Evolutionary conservation across 2,888 invertebrate species (phyloP).

Genomic region (Antitype chi): DNA sequence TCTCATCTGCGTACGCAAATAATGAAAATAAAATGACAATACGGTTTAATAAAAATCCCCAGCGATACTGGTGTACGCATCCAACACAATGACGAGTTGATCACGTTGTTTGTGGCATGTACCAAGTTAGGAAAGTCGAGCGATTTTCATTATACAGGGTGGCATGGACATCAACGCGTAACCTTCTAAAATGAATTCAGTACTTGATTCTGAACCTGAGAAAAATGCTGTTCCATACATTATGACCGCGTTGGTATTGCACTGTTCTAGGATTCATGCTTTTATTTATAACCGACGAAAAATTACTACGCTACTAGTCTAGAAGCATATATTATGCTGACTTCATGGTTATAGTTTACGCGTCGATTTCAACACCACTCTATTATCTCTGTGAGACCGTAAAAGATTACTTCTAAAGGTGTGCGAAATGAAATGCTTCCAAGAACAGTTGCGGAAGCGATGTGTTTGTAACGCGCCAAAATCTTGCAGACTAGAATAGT

Average conservation of each 20-base stretch:
- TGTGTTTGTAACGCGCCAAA: background rate
- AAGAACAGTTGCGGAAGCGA: background rate
- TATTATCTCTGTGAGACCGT: background rate
- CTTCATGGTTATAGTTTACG: too few species aligned
- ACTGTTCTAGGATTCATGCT: too few species aligned
- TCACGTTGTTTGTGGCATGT: slow-evolving; percentile 66
- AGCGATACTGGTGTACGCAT: slow-evolving; percentile 70
- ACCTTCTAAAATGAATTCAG: too few species aligned
- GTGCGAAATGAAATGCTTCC: background rate
- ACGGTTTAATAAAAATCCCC: slow-evolving; percentile 74
- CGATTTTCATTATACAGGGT: slow-evolving; percentile 21
- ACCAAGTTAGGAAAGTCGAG: slow-evolving; percentile 34
- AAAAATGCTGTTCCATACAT: too few species aligned
- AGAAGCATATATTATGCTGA: too few species aligned
- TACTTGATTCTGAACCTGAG: too few species aligned
- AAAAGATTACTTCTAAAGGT: background rate
- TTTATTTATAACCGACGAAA: too few species aligned
- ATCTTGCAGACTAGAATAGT: background rate
- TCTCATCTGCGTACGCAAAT: slow-evolving; percentile 52
- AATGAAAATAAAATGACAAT: slow-evolving; percentile 75
- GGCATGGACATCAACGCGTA: too few species aligned
- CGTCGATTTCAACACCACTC: too few species aligned
- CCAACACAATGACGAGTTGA: slow-evolving; percentile 73
- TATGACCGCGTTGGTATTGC: too few species aligned
- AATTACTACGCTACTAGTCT: too few species aligned